phyloP scores from a whole-genome alignment of 2,797 vertebrate genomes.

The Psittacula derbiana region DNA sequence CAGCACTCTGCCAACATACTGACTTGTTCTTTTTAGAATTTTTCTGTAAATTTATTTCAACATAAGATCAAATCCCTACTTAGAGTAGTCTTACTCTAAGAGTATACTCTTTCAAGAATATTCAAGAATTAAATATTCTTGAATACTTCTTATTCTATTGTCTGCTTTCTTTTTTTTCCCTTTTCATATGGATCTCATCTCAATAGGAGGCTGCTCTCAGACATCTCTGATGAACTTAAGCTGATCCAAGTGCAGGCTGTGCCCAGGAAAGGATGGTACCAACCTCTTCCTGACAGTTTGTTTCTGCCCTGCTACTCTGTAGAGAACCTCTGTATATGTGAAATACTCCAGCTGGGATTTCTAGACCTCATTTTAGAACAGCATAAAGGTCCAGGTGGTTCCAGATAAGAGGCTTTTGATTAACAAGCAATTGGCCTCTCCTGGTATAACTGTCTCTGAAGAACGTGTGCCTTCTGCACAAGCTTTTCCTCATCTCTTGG shows the following conservation, averaged over 20 bases:
- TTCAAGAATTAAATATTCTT: not conserved
- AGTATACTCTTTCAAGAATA: not conserved
- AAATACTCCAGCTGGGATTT: not conserved
- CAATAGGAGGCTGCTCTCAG: not conserved
- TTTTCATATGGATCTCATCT: not conserved
- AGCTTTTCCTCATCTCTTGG: not conserved
- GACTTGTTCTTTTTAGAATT: not conserved
- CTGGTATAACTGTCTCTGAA: not conserved
- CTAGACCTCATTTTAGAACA: not conserved
- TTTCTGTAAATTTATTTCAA: not conserved
- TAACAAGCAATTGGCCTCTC: slow-evolving; percentile 28
- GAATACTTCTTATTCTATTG: not conserved
- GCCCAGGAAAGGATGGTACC: not conserved
- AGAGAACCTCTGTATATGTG: not conserved
- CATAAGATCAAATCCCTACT: not conserved
- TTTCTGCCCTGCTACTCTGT: not conserved
- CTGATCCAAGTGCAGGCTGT: not conserved
- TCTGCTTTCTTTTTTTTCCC: not conserved
- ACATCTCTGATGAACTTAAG: not conserved
- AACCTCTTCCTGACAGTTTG: not conserved
- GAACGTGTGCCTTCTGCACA: slow-evolving; percentile 11
- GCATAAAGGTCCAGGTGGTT: slow-evolving; percentile 28
- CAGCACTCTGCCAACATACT: not conserved
- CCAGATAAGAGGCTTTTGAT: slow-evolving; percentile 65
- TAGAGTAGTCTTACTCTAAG: not conserved